Percentiles rank a stretch among this genome's conserved stretches.
Evolutionary conservation across 2,888 invertebrate species (phyloP).

Genomic region (Ectemnius cavifrons): DNA sequence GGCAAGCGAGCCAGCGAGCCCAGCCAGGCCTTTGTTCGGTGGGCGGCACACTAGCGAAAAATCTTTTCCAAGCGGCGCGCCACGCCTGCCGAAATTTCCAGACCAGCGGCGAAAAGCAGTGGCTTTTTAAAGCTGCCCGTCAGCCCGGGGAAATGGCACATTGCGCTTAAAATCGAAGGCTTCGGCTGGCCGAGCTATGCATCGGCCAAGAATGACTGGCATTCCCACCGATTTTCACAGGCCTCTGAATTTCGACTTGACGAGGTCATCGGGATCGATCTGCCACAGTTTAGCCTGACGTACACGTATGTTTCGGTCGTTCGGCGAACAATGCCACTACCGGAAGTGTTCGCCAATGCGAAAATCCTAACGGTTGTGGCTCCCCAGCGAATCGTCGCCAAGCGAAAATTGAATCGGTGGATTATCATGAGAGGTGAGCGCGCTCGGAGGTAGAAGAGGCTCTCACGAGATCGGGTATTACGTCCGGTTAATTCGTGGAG

Average conservation of each 20-base stretch:
- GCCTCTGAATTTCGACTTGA: too few species aligned
- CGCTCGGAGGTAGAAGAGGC: too few species aligned
- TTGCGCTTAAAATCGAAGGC: not conserved
- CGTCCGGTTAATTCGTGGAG: slow-evolving; percentile 39
- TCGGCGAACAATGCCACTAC: not conserved
- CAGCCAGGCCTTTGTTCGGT: too few species aligned
- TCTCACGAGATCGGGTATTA: slow-evolving; percentile 22
- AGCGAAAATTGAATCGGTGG: slow-evolving; percentile 45
- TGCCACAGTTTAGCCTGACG: too few species aligned
- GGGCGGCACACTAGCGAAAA: not conserved
- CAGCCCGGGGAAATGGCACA: slow-evolving; percentile 2
- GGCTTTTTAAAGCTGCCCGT: not conserved
- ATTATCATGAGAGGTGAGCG: slow-evolving; percentile 22
- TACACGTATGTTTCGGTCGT: too few species aligned
- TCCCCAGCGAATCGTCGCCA: too few species aligned
- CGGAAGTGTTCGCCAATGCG: slow-evolving; percentile 17
- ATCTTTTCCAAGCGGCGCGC: not conserved
- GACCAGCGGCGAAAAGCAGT: not conserved
- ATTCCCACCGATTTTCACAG: too few species aligned
- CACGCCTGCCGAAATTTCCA: not conserved
- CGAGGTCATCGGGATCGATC: too few species aligned
- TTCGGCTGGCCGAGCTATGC: too few species aligned
- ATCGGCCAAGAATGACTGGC: too few species aligned
- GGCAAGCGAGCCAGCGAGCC: not conserved
- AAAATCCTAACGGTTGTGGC: slow-evolving; percentile 27